These are phyloP conservation scores for Brachyrhaphis roseni DNA, from an alignment of 2,797 vertebrate genomes.

Conservation along the genomic window DNA sequence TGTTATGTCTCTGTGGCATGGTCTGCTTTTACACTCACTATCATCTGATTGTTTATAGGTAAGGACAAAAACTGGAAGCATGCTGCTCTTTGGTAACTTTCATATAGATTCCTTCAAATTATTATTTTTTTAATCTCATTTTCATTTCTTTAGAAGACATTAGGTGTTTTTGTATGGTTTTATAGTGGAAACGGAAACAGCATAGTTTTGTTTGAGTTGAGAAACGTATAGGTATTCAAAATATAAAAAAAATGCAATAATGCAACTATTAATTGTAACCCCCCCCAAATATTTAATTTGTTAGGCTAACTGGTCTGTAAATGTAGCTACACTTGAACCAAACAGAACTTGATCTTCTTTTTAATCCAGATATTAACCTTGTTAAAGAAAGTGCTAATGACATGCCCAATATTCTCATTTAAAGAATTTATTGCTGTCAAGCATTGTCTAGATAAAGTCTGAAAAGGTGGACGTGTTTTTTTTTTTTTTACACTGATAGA, in stretches of 20 bases:
- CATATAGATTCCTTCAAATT: background rate
- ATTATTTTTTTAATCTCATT: too few relatives aligned
- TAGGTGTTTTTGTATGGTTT: background rate
- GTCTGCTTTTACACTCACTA: background rate
- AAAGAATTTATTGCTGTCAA: background rate
- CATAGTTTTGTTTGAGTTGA: background rate
- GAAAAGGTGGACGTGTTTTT: background rate
- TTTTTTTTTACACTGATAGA: background rate
- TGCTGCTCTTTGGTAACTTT: background rate
- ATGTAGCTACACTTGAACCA: background rate
- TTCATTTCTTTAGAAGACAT: background rate
- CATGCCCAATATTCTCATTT: background rate
- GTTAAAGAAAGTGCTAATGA: background rate
- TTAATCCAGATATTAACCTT: background rate
- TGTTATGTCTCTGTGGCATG: background rate
- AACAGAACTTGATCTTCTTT: background rate
- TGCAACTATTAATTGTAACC: background rate
- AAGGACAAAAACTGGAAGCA: background rate
- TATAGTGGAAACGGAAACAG: background rate
- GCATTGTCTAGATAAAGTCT: conserved; percentile 1
- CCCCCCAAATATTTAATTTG: background rate
- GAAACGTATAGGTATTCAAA: background rate
- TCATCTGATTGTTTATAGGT: background rate
- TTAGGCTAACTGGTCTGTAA: too few relatives aligned
- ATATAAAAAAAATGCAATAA: background rate